Conservation (phyloP, 1,140 invertebrate species). For the Trialeurodes vaporariorum region DNA sequence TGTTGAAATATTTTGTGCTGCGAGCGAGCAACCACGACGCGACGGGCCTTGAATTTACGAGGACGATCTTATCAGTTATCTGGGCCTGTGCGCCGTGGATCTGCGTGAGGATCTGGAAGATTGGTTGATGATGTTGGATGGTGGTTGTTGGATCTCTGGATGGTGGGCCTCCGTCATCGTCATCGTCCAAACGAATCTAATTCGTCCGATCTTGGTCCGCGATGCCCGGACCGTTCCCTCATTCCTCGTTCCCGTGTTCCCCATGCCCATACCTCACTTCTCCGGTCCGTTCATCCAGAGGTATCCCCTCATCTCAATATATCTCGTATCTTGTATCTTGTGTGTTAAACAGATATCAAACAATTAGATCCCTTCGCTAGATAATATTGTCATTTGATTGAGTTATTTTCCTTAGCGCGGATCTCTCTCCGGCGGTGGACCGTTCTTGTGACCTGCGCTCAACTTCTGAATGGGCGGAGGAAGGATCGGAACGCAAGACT, state of each 20-base stretch:
- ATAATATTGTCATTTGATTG: not conserved
- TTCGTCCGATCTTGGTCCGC: not conserved
- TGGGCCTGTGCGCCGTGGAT: too few relatives aligned
- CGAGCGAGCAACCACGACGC: too few relatives aligned
- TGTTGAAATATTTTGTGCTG: constrained; percentile 1
- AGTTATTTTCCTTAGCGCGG: not conserved
- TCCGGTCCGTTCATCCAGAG: too few relatives aligned
- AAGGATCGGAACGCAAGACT: not conserved
- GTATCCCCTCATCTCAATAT: too few relatives aligned
- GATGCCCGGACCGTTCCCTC: not conserved
- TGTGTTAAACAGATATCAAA: not conserved
- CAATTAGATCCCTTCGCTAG: not conserved
- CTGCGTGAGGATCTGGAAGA: too few relatives aligned
- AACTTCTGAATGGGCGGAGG: not conserved
- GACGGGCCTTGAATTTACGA: not conserved
- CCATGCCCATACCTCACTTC: not conserved
- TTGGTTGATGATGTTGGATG: too few relatives aligned
- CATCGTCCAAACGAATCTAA: not conserved
- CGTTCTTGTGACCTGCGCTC: not conserved
- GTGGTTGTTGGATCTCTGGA: too few relatives aligned
- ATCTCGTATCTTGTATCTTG: not conserved
- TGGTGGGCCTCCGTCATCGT: too few relatives aligned
- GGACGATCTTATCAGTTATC: not conserved
- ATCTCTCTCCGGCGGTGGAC: too few relatives aligned
- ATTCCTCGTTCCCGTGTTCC: not conserved